Base-by-base conservation (phyloP, 92 coral and sea anemone species). In the Anthopleura xanthogrammica region DNA sequence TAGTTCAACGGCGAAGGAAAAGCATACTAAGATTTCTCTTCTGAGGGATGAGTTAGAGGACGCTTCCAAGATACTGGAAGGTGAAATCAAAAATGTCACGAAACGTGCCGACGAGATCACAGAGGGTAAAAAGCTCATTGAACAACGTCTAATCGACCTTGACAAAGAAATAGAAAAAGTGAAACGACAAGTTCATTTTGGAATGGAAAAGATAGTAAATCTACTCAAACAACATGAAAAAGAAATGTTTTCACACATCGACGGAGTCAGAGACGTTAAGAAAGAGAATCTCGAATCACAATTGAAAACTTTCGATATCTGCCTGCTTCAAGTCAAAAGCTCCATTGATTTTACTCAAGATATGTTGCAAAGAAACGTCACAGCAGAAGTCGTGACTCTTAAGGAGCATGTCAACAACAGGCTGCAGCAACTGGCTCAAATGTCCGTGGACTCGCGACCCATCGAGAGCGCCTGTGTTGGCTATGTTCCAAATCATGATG, bases 401-500 rank as follows among this genome's bases (percentile, higher is more conserved):
- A 72, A 82, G 56, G 90, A 85, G 17, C 89, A 84, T 79, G 95
- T 92, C 87, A 64, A 78, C 54, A 82, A 87, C 8, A 88, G 98
- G 54, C 76, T 94, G 85, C 87, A 88, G 77, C 85, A 77, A 41
- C 85, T 94, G 50, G 65, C 91, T 43, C 88, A 71, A 56, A 24
- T 89, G 43, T 79, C 83, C 78, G 88, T 89, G 64, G 95, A 90
- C 85, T 87, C 92, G 46, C 84, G 92, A 75, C 93, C 95, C 24
- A 89, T 87, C 83, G 95, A 91, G 75, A 92, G 91, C 43, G 82
- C 95, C 16, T 86, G 93, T 57, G 86, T 93, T 3, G 93, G 90
- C 19, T 93, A 93, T 76, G 73, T 93, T 5, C 98, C 98, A 78
- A 93, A 93, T 85, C 86, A 88, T 46, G 90, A 86, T 76, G 84